Evolutionary conservation across 2,113 vertebrate genomes (phyloP).

Genomic region (Prunella fulvescens): DNA sequence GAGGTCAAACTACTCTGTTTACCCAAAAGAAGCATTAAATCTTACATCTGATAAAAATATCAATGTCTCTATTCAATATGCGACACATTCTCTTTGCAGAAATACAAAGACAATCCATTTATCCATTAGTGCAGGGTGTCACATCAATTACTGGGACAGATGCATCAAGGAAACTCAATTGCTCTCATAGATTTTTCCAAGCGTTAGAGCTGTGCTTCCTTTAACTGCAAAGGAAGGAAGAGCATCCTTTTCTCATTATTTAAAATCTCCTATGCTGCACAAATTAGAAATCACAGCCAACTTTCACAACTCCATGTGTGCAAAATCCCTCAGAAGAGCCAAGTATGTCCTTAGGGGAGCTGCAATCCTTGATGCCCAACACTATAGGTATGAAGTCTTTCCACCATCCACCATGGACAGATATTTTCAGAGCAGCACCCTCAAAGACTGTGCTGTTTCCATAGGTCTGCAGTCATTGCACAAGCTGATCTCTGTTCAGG

Average conservation of each 20-base stretch:
- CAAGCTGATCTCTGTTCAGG: not conserved
- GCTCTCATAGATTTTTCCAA: conserved; percentile 36
- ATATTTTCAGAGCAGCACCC: not conserved
- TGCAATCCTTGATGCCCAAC: not conserved
- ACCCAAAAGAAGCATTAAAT: conserved; percentile 20
- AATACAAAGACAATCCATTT: conserved; percentile 36
- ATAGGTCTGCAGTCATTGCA: not conserved
- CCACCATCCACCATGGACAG: not conserved
- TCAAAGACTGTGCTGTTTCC: not conserved
- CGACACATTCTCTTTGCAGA: conserved; percentile 31
- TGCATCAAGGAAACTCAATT: conserved; percentile 28
- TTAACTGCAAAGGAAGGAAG: not conserved
- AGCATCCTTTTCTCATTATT: not conserved
- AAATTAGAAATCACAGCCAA: not conserved
- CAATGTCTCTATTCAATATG: conserved; percentile 48
- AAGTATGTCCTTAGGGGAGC: not conserved
- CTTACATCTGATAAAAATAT: conserved; percentile 47
- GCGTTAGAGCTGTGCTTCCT: not conserved
- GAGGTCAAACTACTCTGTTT: conserved; percentile 35
- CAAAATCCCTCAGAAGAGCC: not conserved
- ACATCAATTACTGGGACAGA: conserved; percentile 45
- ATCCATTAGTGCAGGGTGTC: conserved; percentile 46
- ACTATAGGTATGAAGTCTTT: not conserved
- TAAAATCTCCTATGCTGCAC: not conserved
- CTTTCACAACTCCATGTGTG: not conserved